These are phyloP conservation scores for Platichthys stellatus DNA, from an alignment of 2,113 vertebrate genomes.

Conservation along the genomic window DNA sequence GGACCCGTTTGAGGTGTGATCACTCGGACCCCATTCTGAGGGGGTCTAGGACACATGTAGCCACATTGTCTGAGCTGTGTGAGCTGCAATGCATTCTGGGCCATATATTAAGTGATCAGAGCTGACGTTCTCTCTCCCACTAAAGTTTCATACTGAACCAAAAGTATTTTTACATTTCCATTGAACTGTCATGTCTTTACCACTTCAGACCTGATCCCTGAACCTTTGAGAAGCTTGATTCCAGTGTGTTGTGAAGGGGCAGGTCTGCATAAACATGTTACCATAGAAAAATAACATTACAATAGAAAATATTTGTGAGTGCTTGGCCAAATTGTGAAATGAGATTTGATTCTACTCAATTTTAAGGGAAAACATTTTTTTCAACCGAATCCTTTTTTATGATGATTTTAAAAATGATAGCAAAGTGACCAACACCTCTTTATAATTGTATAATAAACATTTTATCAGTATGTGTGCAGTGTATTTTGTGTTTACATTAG, in stretches of 20 bases:
- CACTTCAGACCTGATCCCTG: constrained; percentile 29
- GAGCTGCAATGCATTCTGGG: too few relatives aligned
- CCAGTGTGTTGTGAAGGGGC: constrained; percentile 58
- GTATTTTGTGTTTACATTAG: background rate
- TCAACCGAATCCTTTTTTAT: constrained; percentile 25
- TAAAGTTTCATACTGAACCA: too few relatives aligned
- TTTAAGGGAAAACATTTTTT: constrained; percentile 29
- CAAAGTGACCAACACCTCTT: background rate
- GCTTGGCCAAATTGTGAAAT: constrained; percentile 41
- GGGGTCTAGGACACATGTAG: too few relatives aligned
- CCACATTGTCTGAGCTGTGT: too few relatives aligned
- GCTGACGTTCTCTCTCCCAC: too few relatives aligned
- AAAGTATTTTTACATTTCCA: background rate
- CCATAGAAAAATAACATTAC: background rate
- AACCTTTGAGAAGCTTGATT: constrained; percentile 28
- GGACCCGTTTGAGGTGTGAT: too few relatives aligned
- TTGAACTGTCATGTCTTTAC: constrained; percentile 1
- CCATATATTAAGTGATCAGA: too few relatives aligned
- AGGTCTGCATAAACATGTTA: constrained; percentile 10
- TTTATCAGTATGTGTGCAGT: constrained; percentile 17
- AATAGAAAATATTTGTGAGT: background rate
- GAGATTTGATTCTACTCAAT: constrained; percentile 9
- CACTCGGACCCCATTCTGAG: too few relatives aligned
- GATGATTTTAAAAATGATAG: constrained; percentile 1
- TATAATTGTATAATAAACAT: constrained; percentile 47